Evolutionary conservation across 2,113 vertebrate genomes (phyloP), one percentile per base, ranked within the genome.

Genomic region (Neoarius graeffei): DNA sequence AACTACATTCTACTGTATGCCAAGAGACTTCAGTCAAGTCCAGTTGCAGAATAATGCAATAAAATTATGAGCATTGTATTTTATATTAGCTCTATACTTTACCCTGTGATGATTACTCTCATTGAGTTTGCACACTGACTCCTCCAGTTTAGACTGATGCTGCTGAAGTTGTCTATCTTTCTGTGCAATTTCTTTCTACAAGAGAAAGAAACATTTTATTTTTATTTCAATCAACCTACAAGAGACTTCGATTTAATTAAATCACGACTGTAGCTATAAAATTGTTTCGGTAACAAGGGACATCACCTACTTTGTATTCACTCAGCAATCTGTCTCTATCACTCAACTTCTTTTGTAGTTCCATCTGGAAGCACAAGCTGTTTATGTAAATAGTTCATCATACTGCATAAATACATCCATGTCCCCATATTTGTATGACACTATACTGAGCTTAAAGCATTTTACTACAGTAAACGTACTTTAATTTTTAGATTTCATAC

Each of bases 101-200:
- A 98, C 97, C 97, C 97, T 95, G 73, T 96, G 94, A 88, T 95
- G 95, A 92, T 90, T 95, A 89, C 93, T 95, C 91, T 97, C 97
- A 0, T 95, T 96, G 48, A 96, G 94, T 93, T 96, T 98, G 71
- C 94, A 92, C 69, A 96, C 94, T 81, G 94, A 93, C 17, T 99
- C 97, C 7, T 99, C 98, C 60, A 97, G 91, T 90, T 96, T 99
- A 91, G 86, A 93, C 87, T 98, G 97, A 85, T 97, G 96, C 88
- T 98, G 98, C 92, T 97, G 98, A 86, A 98, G 81, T 13, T 97
- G 96, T 90, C 97, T 92, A 1, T 99, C 98, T 92, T 99, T 99
- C 94, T 97, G 97, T 81, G 96, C 96, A 77, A 97, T 92, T 80
- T 99, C 95, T 91, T 96, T 96, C 97, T 96, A 91, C 90, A 93